Conservation (phyloP, 2,888 invertebrate genomes). For the Ectemnius continuus region DNA sequence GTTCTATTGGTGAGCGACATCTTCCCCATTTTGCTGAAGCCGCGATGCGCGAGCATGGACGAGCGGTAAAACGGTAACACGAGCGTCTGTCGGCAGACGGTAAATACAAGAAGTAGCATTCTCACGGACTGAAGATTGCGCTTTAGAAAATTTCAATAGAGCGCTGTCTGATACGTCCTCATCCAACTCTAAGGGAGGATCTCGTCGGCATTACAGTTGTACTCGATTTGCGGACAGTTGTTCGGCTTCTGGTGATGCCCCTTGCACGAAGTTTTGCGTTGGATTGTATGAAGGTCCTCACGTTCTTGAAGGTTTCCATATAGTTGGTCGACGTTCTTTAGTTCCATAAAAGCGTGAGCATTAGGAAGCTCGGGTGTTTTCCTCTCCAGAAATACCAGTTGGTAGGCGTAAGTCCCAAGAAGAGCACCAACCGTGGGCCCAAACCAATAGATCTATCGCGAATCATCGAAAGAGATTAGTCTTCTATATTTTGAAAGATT, state of each 20-base stretch:
- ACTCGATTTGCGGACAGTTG: neutral
- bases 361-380: neutral
- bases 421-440: slow-evolving; percentile 80
- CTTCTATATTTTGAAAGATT: no score
- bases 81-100: no score
- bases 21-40: no score
- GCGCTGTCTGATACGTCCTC: no score
- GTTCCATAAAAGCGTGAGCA: neutral
- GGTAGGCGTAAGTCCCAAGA: slow-evolving; percentile 79
- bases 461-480: neutral
- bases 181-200: neutral
- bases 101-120: no score
- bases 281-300: neutral
- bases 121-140: no score
- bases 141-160: no score
- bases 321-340: slow-evolving; percentile 15
- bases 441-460: slow-evolving; percentile 83
- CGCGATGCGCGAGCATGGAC: neutral
- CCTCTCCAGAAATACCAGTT: slow-evolving; percentile 53
- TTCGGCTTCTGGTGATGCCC: neutral
- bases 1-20: no score
- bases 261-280: neutral
- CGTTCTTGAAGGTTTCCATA: no score
- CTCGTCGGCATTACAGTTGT: neutral
- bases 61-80: neutral